phyloP scores from a whole-genome alignment of 2,113 vertebrate genomes.

The Mustela lutreola region DNA sequence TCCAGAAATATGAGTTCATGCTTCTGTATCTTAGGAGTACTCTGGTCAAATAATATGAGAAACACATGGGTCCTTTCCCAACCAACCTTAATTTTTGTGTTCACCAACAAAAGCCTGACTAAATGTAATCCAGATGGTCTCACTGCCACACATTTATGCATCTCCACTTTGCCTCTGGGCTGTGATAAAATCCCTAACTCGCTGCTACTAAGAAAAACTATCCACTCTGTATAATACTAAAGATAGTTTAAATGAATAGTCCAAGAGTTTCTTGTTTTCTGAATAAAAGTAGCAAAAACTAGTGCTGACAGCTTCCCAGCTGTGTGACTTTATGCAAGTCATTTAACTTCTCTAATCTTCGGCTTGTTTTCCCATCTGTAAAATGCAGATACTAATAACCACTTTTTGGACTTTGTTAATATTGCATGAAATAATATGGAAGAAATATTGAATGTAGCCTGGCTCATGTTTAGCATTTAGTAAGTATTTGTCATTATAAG shows the following conservation, averaged over 20 bases:
- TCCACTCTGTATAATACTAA: neutral
- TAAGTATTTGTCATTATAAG: neutral
- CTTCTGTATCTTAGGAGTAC: neutral
- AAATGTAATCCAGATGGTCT: neutral
- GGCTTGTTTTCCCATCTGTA: constrained; percentile 22
- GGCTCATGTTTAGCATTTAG: neutral
- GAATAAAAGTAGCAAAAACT: neutral
- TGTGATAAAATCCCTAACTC: constrained; percentile 18
- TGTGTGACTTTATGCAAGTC: neutral
- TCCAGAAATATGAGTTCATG: neutral
- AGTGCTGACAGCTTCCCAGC: neutral
- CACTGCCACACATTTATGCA: neutral
- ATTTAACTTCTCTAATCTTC: neutral
- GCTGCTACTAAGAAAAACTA: neutral
- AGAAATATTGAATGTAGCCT: neutral
- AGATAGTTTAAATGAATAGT: neutral
- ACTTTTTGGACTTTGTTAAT: neutral
- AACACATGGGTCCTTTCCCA: neutral
- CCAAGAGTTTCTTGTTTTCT: neutral
- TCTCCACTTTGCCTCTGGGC: neutral
- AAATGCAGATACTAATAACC: neutral
- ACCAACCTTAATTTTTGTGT: neutral
- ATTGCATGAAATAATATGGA: neutral
- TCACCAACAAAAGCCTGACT: neutral
- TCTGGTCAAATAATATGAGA: neutral